Percentiles rank a stretch among this genome's conserved stretches.
phyloP scores from a whole-genome alignment of 1,140 invertebrate genomes.

The Zaprionus inermis region DNA sequence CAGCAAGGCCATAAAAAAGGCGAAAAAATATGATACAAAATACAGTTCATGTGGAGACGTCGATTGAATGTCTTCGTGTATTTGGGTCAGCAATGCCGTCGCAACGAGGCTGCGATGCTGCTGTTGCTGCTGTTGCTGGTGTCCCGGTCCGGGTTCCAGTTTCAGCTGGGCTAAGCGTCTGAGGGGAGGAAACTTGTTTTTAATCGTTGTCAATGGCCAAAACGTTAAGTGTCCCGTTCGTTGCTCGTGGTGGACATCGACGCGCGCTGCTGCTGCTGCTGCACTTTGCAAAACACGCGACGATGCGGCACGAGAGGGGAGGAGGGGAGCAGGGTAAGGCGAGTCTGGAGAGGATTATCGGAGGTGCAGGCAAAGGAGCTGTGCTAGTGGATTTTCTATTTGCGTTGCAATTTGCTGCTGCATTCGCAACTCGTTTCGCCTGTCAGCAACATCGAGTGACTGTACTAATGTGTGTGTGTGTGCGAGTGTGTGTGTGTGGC shows the following conservation, averaged over 20 bases:
- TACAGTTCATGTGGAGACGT: slow-evolving; percentile 47
- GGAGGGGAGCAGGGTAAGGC: not conserved
- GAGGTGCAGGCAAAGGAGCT: not conserved
- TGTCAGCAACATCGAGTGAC: slow-evolving; percentile 23
- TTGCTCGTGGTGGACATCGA: slow-evolving; percentile 8
- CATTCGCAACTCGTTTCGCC: slow-evolving; percentile 61
- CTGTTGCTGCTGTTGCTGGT: slow-evolving; percentile 40
- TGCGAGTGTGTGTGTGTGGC: slow-evolving; percentile 1
- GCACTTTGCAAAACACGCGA: slow-evolving; percentile 52
- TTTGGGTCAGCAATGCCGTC: slow-evolving; percentile 76
- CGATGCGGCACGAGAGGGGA: slow-evolving; percentile 11
- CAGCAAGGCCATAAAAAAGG: slow-evolving; percentile 26
- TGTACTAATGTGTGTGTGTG: slow-evolving; percentile 7
- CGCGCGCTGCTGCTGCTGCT: not conserved
- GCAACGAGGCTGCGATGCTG: slow-evolving; percentile 34
- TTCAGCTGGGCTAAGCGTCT: slow-evolving; percentile 2
- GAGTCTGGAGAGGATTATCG: too few relatives aligned
- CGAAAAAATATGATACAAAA: slow-evolving; percentile 27
- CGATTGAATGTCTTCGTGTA: slow-evolving; percentile 75
- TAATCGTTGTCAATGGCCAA: slow-evolving; percentile 82
- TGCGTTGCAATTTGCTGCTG: slow-evolving; percentile 65
- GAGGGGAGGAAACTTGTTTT: slow-evolving; percentile 67
- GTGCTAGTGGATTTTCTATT: slow-evolving; percentile 44
- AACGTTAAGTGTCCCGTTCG: slow-evolving; percentile 80
- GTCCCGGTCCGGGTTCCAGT: slow-evolving; percentile 65